Evolutionary conservation across 2,113 vertebrate species (phyloP), one percentile per base, ranked within the genome.

Genomic region (Cephalopholis sonnerati): DNA sequence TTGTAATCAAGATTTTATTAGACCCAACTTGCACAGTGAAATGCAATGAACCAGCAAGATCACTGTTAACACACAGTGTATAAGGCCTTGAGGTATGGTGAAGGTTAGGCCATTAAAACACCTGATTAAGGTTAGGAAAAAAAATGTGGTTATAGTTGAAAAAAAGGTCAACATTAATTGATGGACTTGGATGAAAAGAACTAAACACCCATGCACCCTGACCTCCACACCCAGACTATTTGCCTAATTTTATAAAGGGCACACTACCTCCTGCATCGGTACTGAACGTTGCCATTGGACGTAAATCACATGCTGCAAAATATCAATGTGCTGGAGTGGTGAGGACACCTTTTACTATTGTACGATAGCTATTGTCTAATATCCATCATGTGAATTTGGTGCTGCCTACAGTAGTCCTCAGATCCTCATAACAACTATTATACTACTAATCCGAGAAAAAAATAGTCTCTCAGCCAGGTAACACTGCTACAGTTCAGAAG

Each of bases 381-480:
- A 32, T 67, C 3, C 3, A 16, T 67, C 20, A 24, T 62, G 5
- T 50, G 53, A 24, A 57, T 50, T 74, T 57, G 22, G 27, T 50
- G 24, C 29, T 62, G 57, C 22, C 27, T 10, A 29, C 6, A n/a
- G 50, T 46, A 54, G 20, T 72, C 27, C 46, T 46, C 20, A 66
- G 44, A 18, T 39, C 57, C 20, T 54, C 22, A 25, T 6, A 16
- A 53, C 61, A 65, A 62, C 59, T 78, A 53, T 41, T 72, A 53
- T 22, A 32, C 12, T 6, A 1, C 25, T 74, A 44, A 81, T 74
- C 61, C 63, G 13, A 46, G 61, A 5, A 36, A 63, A 41, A 71
- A 57, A 72, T 13, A 53, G 27, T 50, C 15, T 59, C 20, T 72
- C 15, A 64, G 41, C 13, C 64, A 71, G 72, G 81, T 82, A 61